Conservation (phyloP, 2,888 invertebrate genomes). For the Protodeltote pygarga region DNA sequence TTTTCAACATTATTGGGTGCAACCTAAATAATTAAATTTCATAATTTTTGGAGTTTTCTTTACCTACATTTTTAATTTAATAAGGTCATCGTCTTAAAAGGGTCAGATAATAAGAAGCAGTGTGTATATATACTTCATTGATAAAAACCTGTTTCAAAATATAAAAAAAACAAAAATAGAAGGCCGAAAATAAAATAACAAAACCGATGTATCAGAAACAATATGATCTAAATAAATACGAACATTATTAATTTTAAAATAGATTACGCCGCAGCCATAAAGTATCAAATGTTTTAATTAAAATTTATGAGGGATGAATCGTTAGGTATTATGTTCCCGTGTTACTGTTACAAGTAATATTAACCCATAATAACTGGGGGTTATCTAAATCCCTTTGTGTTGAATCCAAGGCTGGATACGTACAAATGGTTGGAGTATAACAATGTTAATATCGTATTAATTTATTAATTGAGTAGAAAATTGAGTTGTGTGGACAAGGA, state of each 20-base stretch:
- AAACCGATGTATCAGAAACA: constrained; percentile 32
- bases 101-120: no score
- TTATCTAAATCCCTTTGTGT: constrained; percentile 66
- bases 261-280: constrained; percentile 52
- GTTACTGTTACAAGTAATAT: constrained; percentile 66
- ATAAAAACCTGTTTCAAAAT: no score
- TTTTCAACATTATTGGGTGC: no score
- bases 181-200: constrained; percentile 7
- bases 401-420: constrained; percentile 43
- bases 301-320: constrained; percentile 75
- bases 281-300: constrained; percentile 77
- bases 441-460: constrained; percentile 41
- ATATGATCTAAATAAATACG: constrained; percentile 51
- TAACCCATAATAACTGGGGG: constrained; percentile 65
- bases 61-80: no score
- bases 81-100: no score
- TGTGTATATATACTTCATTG: no score
- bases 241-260: constrained; percentile 59
- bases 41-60: no score
- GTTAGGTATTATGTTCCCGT: constrained; percentile 62
- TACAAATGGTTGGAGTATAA: constrained; percentile 45
- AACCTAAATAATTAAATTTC: no score
- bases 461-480: constrained; percentile 41
- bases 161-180: no score
- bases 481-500: constrained; percentile 13